Evolutionary conservation across 2,797 vertebrate species (phyloP), one percentile per base, ranked within the genome.

Genomic region (Thaleichthys pacificus): DNA sequence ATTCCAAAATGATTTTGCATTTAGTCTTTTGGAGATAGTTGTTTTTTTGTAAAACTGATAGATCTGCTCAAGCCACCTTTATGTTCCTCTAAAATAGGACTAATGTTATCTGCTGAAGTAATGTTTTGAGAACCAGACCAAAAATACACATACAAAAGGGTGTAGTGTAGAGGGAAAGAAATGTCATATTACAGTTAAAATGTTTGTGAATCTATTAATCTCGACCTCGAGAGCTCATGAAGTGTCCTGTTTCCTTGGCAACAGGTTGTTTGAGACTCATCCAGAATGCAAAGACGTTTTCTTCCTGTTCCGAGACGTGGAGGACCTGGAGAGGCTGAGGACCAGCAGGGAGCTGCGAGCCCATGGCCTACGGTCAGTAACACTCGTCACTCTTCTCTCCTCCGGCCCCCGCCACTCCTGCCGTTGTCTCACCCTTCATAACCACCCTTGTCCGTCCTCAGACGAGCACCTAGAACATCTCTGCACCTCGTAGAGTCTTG

Each of bases 221-320:
- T 11, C 14, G 12, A 21, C 21, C 38, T 66, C 38, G 38, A 66
- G 64, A 56, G 51, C 51, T 56, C 51, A 56, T 6, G 17, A n/a
- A 56, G 51, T 56, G 51, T 4, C 5, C 51, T 76, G 75, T 61
- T 58, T 19, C 88, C 81, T 77, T 90, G 82, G 79, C 61, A 77
- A 91, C 91, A 94, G 93, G 87, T 89, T 94, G 87, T 95, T 95
- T 83, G 93, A 95, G 89, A 94, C 93, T 35, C 93, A 95, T 81
- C 93, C 93, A 0, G 93, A 95, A 82, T 94, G 93, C 88, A 94
- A 95, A 79, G 93, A 95, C 5, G 93, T 93, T 69, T 95, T 95
- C 88, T 94, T 94, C 89, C 89, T 94, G 69, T 94, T 95, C 77
- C 89, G 93, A 80, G 92, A 93, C 1, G 93, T 95, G 82, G 83